A percentile compares a stretch with the other conserved stretches of the same genome.
Evolutionary conservation across 2,797 vertebrate genomes (phyloP).

Genomic region (Tokudaia tokunoshimensis): DNA sequence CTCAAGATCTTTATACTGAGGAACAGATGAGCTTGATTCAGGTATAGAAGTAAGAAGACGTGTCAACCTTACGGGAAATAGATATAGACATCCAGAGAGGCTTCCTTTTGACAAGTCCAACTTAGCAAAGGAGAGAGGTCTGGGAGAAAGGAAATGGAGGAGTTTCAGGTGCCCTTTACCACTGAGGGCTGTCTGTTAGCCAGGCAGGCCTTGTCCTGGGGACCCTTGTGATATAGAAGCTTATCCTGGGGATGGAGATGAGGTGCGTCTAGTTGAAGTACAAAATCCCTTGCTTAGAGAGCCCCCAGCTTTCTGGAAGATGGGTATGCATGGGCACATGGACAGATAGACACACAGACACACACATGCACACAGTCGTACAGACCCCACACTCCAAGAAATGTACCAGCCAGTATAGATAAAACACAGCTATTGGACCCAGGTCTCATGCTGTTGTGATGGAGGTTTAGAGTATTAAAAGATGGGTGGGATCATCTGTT

Average conservation of each 20-base stretch:
- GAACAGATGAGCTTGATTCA: background rate
- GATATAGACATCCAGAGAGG: background rate
- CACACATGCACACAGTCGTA: accelerated
- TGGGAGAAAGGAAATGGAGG: background rate
- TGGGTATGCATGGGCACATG: background rate
- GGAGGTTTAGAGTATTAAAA: background rate
- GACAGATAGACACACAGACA: too few species aligned
- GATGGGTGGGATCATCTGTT: background rate
- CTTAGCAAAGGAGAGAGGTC: background rate
- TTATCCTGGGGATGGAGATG: background rate
- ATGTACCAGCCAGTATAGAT: background rate
- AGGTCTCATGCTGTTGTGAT: accelerated
- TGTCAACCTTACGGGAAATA: accelerated
- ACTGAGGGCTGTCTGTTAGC: background rate
- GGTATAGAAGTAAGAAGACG: background rate
- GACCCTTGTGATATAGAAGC: background rate
- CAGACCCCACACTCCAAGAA: background rate
- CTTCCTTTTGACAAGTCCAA: too few species aligned
- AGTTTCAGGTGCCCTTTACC: too few species aligned
- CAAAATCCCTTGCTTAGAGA: background rate
- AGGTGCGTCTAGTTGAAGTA: background rate
- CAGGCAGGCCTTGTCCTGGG: background rate
- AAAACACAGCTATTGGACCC: accelerated
- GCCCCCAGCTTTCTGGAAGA: background rate
- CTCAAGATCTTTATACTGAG: background rate